These are phyloP conservation scores for Tenrec ecaudatus DNA, from an alignment of 2,113 vertebrate species.

Conservation along the genomic window DNA sequence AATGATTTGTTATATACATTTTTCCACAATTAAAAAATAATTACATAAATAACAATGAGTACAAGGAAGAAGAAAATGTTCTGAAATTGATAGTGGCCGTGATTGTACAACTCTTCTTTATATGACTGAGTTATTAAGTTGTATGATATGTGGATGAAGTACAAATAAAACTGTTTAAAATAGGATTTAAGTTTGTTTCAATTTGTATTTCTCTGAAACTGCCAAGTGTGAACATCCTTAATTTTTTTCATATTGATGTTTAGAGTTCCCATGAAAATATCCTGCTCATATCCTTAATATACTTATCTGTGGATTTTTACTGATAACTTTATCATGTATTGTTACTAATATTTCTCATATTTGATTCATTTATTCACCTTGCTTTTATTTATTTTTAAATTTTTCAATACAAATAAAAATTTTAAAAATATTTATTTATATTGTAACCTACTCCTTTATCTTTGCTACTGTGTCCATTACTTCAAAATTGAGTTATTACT, in stretches of 20 bases:
- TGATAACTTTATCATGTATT: background rate
- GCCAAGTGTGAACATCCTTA: no score
- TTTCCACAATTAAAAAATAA: no score
- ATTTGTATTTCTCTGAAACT: background rate
- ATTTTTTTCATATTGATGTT: background rate
- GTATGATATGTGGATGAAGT: no score
- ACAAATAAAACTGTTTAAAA: background rate
- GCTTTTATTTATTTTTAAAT: slow-evolving; percentile 11
- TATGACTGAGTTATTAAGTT: no score
- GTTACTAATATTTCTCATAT: background rate
- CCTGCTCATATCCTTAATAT: background rate
- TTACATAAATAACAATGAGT: no score
- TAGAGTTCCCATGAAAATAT: background rate
- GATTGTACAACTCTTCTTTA: no score
- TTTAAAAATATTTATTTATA: background rate
- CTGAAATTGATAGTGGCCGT: no score
- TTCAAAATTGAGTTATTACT: background rate
- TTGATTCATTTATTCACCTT: slow-evolving; percentile 34
- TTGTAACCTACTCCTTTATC: slow-evolving; percentile 26
- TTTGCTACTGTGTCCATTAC: background rate
- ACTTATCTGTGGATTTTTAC: background rate
- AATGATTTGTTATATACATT: no score
- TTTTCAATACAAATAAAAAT: background rate
- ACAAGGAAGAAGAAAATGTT: no score
- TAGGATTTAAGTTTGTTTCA: background rate